Conservation (phyloP, 2,888 invertebrate species). For the Siphlonurus alternatus region DNA sequence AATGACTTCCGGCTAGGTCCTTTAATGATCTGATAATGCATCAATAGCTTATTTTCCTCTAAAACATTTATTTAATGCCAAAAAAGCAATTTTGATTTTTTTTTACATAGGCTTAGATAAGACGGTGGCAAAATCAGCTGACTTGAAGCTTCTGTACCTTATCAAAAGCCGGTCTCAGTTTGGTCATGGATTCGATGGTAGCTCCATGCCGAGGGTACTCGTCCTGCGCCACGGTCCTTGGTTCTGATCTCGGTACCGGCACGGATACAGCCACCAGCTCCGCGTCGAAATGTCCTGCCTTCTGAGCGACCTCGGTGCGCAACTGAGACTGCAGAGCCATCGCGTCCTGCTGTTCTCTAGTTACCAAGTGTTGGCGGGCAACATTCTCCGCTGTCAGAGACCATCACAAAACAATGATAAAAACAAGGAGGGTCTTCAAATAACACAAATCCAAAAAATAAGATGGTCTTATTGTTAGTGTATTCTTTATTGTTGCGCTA, state of each 20-base stretch:
- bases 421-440: background rate
- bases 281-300: slow-evolving; percentile 41
- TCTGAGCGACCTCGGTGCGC: slow-evolving; percentile 41
- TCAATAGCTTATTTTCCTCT: too few relatives aligned
- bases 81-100: too few relatives aligned
- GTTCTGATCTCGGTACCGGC: slow-evolving; percentile 27
- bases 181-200: slow-evolving; percentile 39
- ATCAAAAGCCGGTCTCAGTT: slow-evolving; percentile 45
- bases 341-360: slow-evolving; percentile 50
- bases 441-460: background rate
- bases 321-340: slow-evolving; percentile 50
- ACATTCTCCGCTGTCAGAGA: slow-evolving; percentile 54
- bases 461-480: too few relatives aligned
- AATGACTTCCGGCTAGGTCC: too few relatives aligned
- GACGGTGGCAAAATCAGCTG: too few relatives aligned
- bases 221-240: slow-evolving; percentile 36
- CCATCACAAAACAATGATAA: background rate
- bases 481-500: too few relatives aligned
- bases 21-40: too few relatives aligned
- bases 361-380: slow-evolving; percentile 43
- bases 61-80: too few relatives aligned
- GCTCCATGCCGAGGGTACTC: slow-evolving; percentile 49
- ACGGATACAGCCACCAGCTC: slow-evolving; percentile 55
- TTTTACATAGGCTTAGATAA: too few relatives aligned
- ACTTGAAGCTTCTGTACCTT: too few relatives aligned